Conservation (phyloP, 1,140 invertebrate genomes). For the Ladona fulva region DNA sequence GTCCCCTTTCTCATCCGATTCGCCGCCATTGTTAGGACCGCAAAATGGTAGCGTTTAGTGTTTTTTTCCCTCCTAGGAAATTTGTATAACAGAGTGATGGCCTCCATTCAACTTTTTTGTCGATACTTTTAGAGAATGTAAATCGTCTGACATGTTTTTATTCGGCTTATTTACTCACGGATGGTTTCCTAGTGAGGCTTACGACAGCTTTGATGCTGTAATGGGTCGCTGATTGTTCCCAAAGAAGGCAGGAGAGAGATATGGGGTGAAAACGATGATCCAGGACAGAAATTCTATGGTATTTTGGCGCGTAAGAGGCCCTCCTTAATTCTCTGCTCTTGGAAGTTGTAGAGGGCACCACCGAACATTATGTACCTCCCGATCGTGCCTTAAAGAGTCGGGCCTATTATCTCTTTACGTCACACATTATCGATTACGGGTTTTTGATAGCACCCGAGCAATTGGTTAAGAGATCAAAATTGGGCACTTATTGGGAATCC, state of each 20-base stretch:
- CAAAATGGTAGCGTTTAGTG: background rate
- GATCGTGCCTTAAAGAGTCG: no score
- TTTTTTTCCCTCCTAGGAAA: background rate
- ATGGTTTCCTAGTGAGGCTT: background rate
- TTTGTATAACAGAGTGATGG: background rate
- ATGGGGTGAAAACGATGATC: constrained; percentile 4
- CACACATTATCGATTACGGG: constrained; percentile 5
- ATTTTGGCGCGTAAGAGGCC: background rate
- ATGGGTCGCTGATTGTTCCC: background rate
- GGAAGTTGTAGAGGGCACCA: no score
- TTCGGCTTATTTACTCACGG: background rate
- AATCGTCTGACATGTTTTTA: background rate
- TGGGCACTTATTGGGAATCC: background rate
- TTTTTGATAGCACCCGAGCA: background rate
- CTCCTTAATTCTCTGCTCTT: background rate
- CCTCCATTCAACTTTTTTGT: no score
- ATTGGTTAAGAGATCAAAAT: background rate
- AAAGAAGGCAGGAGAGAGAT: background rate
- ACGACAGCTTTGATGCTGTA: background rate
- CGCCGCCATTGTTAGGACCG: background rate
- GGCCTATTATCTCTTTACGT: background rate
- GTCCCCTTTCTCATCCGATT: background rate
- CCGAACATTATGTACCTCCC: no score
- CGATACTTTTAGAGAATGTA: background rate
- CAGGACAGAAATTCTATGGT: background rate